Percentiles rank a stretch among this genome's conserved stretches.
phyloP scores from a whole-genome alignment of 2,113 vertebrate species.

The Atlantisia rogersi region DNA sequence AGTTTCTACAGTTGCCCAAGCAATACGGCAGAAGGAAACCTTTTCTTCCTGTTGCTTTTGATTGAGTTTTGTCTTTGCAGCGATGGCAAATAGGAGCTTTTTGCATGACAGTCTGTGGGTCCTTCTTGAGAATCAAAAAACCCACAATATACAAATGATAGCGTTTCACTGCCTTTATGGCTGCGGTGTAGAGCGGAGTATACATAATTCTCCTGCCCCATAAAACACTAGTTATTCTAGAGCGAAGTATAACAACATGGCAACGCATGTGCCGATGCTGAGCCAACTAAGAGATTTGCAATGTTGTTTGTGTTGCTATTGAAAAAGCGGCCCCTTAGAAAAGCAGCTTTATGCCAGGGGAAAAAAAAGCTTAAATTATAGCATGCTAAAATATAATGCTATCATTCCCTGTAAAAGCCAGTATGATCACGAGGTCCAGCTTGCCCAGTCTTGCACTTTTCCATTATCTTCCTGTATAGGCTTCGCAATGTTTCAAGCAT shows the following conservation, averaged over 20 bases:
- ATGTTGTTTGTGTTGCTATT: accelerated
- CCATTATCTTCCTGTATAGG: not conserved
- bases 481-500: not conserved
- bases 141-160: not conserved
- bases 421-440: not conserved
- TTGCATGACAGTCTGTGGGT: not conserved
- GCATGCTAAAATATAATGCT: not conserved
- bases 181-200: not conserved
- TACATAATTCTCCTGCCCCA: not conserved
- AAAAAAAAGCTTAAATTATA: not conserved
- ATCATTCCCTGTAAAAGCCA: not conserved
- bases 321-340: not conserved
- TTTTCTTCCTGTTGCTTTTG: not conserved
- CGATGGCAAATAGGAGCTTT: not conserved
- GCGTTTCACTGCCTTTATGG: not conserved
- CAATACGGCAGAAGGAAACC: not conserved
- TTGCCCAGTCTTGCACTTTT: conserved; percentile 5
- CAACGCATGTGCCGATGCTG: accelerated
- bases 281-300: not conserved
- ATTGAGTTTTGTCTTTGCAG: not conserved
- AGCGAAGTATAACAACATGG: not conserved
- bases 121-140: not conserved
- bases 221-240: not conserved
- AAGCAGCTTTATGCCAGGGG: not conserved
- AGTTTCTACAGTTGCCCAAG: not conserved